These are phyloP conservation scores for Mactromeris polynyma DNA, from an alignment of 2,888 invertebrate species.

Conservation along the genomic window DNA sequence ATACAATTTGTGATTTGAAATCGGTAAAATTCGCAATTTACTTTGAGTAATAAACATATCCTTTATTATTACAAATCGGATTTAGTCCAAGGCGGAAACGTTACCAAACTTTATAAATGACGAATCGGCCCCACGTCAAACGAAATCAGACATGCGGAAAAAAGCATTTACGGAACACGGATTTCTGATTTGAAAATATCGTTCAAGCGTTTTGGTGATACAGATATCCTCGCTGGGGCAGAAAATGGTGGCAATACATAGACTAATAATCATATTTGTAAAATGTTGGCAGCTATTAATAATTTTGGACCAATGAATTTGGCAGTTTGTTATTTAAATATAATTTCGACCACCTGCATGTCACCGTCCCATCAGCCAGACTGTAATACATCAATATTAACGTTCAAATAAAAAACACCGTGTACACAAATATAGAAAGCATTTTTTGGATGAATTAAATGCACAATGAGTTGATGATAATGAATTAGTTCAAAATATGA, in stretches of 20 bases:
- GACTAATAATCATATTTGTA: constrained; percentile 43
- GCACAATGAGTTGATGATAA: too few species aligned
- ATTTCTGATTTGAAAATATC: constrained; percentile 13
- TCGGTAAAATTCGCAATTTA: background rate
- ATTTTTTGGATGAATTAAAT: too few species aligned
- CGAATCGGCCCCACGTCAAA: background rate
- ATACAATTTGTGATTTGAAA: background rate
- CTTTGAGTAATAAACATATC: constrained; percentile 13
- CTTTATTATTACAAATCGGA: constrained; percentile 16
- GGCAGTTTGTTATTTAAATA: constrained; percentile 36
- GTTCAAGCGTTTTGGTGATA: constrained; percentile 18
- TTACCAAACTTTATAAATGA: background rate
- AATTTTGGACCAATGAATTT: constrained; percentile 23
- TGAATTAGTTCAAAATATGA: too few species aligned
- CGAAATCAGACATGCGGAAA: background rate
- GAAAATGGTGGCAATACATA: constrained; percentile 37
- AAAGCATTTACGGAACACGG: background rate
- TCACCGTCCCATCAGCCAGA: background rate
- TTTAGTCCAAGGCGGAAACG: constrained; percentile 9
- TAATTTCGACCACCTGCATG: constrained; percentile 45
- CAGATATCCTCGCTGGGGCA: background rate
- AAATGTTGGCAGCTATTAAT: constrained; percentile 27
- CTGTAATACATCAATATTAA: background rate
- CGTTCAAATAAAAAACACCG: background rate
- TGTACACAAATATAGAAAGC: background rate